phyloP scores from a whole-genome alignment of 2,888 invertebrate species.

The Scaptomyza tumidula region DNA sequence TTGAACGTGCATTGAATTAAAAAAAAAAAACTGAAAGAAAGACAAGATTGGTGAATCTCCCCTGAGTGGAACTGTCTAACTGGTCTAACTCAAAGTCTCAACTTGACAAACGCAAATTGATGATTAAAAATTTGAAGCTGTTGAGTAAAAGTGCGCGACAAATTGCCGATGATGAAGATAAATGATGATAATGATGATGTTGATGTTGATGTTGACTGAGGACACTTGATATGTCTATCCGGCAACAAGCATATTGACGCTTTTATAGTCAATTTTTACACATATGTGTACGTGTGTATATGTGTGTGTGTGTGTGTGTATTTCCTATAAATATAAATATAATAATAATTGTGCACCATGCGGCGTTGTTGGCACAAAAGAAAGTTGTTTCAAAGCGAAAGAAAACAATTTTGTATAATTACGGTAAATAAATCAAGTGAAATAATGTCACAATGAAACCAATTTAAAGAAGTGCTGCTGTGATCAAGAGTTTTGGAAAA shows the following conservation, averaged over 20 bases:
- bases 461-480: constrained; percentile 23
- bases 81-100: constrained; percentile 19
- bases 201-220: constrained; percentile 34
- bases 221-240: constrained; percentile 73
- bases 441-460: constrained; percentile 59
- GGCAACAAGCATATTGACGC: constrained; percentile 38
- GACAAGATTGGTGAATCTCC: constrained; percentile 11
- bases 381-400: constrained; percentile 56
- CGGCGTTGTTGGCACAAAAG: constrained; percentile 60
- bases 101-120: constrained; percentile 33
- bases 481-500: background rate
- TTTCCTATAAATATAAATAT: constrained; percentile 7
- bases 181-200: constrained; percentile 22
- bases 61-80: constrained; percentile 22
- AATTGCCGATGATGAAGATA: constrained; percentile 22
- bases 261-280: background rate
- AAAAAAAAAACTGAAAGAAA: constrained; percentile 32
- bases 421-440: constrained; percentile 25
- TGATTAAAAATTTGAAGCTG: constrained; percentile 39
- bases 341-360: constrained; percentile 51
- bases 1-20: constrained; percentile 63
- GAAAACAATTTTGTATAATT: constrained; percentile 40
- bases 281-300: no score
- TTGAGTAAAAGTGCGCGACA: constrained; percentile 42
- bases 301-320: constrained; percentile 3